Evolutionary conservation across 2,797 vertebrate species (phyloP).

Genomic region (Catharus ustulatus): DNA sequence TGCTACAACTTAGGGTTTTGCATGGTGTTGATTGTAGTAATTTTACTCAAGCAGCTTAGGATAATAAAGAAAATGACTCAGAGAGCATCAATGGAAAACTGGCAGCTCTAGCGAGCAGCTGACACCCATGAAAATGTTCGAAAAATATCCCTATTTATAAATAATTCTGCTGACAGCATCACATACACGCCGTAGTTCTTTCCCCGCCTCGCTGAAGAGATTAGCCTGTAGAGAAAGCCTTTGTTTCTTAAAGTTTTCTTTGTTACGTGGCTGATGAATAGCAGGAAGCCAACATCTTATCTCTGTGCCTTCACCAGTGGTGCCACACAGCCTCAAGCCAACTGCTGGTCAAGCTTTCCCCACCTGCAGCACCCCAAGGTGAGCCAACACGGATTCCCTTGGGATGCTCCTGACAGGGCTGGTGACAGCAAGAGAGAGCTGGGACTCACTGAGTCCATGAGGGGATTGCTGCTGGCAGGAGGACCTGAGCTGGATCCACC

Average conservation of each 20-base stretch:
- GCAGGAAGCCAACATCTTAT: slow-evolving; percentile 32
- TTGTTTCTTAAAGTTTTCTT: slow-evolving; percentile 49
- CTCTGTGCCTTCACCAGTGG: neutral
- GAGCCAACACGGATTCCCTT: accelerated
- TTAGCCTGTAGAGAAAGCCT: slow-evolving; percentile 39
- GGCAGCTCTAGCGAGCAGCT: slow-evolving; percentile 60
- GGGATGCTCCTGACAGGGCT: neutral
- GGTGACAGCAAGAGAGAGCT: neutral
- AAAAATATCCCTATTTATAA: slow-evolving; percentile 64
- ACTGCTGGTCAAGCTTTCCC: neutral
- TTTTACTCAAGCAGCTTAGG: slow-evolving; percentile 42
- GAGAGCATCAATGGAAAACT: slow-evolving; percentile 65
- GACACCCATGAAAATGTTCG: slow-evolving; percentile 66
- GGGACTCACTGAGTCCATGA: neutral
- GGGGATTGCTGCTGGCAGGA: neutral
- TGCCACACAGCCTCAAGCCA: neutral
- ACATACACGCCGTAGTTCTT: neutral
- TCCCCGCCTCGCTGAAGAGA: slow-evolving; percentile 3
- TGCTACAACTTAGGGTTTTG: slow-evolving; percentile 29
- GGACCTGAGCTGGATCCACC: neutral
- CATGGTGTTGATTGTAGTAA: slow-evolving; percentile 56
- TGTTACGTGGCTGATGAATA: neutral
- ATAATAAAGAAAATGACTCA: slow-evolving; percentile 63
- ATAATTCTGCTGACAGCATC: slow-evolving; percentile 61
- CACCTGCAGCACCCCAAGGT: neutral